Percentiles rank a stretch among this genome's conserved stretches.
phyloP scores from a whole-genome alignment of 2,888 invertebrate species.

The Trichogramma dendrolimi region DNA sequence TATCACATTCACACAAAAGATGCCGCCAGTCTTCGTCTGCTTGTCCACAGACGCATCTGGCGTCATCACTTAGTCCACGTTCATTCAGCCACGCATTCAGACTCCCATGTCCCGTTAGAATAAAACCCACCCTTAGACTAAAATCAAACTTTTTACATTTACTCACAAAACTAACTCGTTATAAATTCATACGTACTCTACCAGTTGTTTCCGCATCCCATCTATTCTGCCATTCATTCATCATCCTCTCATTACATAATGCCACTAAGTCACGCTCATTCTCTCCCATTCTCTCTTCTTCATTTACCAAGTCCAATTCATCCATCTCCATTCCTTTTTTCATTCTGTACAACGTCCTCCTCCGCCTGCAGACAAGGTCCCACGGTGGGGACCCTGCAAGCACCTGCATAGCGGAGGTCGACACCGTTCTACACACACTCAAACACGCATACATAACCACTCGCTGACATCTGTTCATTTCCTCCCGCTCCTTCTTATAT shows the following conservation, averaged over 20 bases:
- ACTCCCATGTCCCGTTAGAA: constrained; percentile 19
- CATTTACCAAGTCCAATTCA: neutral
- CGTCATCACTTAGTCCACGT: neutral
- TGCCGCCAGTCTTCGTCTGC: constrained; percentile 7
- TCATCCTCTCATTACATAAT: too few relatives aligned
- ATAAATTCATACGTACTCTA: constrained; percentile 12
- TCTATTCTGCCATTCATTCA: constrained; percentile 1
- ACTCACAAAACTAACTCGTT: constrained; percentile 1
- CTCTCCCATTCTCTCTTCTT: too few relatives aligned
- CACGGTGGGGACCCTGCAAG: neutral
- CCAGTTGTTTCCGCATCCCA: constrained; percentile 15
- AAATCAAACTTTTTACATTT: neutral
- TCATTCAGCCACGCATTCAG: constrained; percentile 7
- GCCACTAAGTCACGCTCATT: too few relatives aligned
- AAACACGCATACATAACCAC: constrained; percentile 21
- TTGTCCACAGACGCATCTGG: constrained; percentile 8
- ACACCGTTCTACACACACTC: constrained; percentile 29
- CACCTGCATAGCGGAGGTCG: constrained; percentile 19
- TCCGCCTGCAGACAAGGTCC: neutral
- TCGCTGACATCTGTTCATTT: neutral
- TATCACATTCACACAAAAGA: constrained; percentile 7
- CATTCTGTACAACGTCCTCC: neutral
- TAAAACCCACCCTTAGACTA: constrained; percentile 5
- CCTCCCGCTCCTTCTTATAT: neutral
- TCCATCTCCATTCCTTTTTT: neutral